Evolutionary conservation across 2,797 vertebrate species (phyloP), one percentile per base, ranked within the genome.

Genomic region (Gallinago stenura): DNA sequence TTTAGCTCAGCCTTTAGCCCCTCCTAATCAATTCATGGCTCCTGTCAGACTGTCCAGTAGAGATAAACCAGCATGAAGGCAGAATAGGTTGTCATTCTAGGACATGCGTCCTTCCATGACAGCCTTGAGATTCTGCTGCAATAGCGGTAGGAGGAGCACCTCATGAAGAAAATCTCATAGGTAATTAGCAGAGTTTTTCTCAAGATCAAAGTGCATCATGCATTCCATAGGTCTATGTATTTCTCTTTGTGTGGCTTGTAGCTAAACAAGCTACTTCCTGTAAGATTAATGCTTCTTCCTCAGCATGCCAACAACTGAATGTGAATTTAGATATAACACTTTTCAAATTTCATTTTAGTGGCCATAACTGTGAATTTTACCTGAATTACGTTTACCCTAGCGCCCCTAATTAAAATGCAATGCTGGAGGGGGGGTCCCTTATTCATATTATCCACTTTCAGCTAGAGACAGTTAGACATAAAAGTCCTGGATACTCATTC

Each of bases 21-120:
- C 43, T 65, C 37, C 19, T 20, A 16, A 69, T 33, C 26, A 17
- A 0, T 6, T 2, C 0, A 1, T 21, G 15, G 30, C 31, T 81
- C 15, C 48, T 75, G 53, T 31, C 69, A 81, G 28, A 18, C 33
- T 78, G 18, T 19, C 25, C 41, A 57, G 54, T 13, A 20, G 30
- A 58, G 46, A 58, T 28, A 46, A 37, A 56, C 60, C 5, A 9
- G 3, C 24, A 12, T 11, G 54, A 66, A 65, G 43, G 73, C 50
- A 72, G n/a, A 72, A 31, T 0, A 65, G n/a, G 13, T 28, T 76
- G 71, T 73, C 39, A 15, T 37, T 61, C 18, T n/a, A 22, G 25
- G 50, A 35, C 37, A 30, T 12, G 12, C 0, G 1, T 26, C 17
- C 25, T 71, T 35, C 33, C 33, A 11, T 15, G 54, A 26, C 39